Conservation (phyloP, 1,140 invertebrate species). For the Brachystomella parvula region DNA sequence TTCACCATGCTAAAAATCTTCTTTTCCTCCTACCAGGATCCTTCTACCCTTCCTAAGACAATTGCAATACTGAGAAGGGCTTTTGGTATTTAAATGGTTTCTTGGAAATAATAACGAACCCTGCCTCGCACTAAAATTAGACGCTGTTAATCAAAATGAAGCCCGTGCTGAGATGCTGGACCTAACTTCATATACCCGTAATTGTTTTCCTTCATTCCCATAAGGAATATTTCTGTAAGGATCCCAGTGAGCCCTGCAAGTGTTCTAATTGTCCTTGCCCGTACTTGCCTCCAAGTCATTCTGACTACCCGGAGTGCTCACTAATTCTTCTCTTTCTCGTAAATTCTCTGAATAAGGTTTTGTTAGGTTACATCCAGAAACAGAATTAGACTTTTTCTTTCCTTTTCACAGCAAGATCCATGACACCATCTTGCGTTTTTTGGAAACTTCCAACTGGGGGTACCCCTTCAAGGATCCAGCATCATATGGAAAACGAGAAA, state of each 20-base stretch:
- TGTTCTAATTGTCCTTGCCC: slow-evolving; percentile 11
- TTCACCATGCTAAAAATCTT: too few relatives aligned
- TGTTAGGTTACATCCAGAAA: neutral
- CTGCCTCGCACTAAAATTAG: neutral
- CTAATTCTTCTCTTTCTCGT: neutral
- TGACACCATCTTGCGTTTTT: slow-evolving; percentile 1
- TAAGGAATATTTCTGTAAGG: neutral
- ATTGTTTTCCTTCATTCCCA: neutral
- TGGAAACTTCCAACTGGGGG: neutral
- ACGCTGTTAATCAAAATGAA: slow-evolving; percentile 2
- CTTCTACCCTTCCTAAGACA: neutral
- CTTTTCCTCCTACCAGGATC: neutral
- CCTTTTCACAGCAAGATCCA: neutral
- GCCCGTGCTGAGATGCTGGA: neutral
- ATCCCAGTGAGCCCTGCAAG: neutral
- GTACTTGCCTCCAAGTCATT: neutral
- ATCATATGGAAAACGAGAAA: neutral
- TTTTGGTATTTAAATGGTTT: neutral
- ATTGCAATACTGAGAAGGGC: neutral
- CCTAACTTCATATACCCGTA: neutral
- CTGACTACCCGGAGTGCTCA: neutral
- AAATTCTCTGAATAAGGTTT: neutral
- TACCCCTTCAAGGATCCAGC: neutral
- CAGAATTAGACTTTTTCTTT: neutral
- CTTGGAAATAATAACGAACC: neutral